Base-by-base conservation (phyloP, 2,888 invertebrate species). In the Epinotia demarniana region DNA sequence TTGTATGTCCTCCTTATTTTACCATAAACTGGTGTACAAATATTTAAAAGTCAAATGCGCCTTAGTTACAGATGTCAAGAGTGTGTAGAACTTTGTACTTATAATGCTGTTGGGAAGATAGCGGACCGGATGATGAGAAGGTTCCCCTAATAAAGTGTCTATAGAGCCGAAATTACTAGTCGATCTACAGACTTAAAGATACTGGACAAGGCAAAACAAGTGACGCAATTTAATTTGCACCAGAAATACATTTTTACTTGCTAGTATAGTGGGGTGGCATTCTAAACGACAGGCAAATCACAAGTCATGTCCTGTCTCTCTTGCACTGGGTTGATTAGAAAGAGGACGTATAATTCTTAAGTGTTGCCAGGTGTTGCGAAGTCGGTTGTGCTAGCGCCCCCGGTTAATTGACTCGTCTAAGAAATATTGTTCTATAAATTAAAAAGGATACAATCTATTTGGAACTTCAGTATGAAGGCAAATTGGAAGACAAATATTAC, bases 101-200 rank as follows among this genome's bases (percentile, higher is more conserved):
- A 55, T 66, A 64, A 64, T 75, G 70, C 53, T 39, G 23, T 57
- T 49, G 60, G 39, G 61, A 66, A 55, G 75, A 70, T 64, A 69
- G 60, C 23, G 39, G n/a, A 33, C 63, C 3, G 33, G 1, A 64
- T 61, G 39, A 60, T 60, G 27, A 13, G 55, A 18, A 58, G 16
- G 74, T 49, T 61, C 55, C n/a, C 58, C 49, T 73, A 75, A 75
- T 75, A 75, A 75, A 72, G 55, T 58, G 71, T 73, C 69, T 75
- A 66, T 66, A 43, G 27, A 60, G 75, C 69, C 68, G 16, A 67
- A 62, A 73, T 12, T 58, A 19, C 63, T 49, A 3, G 6, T n/a
- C 19, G n/a, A n/a, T 43, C 58, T 46, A 46, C n/a, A 60, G 58
- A 69, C 18, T 6, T 67, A 67, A 39, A 57, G 39, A 39, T 3